Conservation (phyloP, 2,113 vertebrate species). For the Delphinapterus leucas region DNA sequence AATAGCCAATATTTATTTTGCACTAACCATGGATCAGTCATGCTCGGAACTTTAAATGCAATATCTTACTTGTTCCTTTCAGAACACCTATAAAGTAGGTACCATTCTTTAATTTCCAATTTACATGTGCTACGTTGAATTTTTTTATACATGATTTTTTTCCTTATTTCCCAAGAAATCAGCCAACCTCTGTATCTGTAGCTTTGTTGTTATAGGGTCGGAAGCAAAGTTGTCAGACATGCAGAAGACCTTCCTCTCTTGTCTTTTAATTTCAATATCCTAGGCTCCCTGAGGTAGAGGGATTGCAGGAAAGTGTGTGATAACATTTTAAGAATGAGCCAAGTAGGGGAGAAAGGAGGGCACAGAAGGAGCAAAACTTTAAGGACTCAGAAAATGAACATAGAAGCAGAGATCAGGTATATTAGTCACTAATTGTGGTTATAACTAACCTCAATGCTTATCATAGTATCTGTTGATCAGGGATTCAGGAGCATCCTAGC, state of each 20-base stretch:
- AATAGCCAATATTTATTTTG: conserved; percentile 61
- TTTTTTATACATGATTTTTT: not conserved
- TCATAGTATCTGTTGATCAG: not conserved
- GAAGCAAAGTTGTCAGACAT: not conserved
- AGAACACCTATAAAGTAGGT: not conserved
- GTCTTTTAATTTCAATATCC: not conserved
- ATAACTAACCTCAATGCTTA: not conserved
- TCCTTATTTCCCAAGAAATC: not conserved
- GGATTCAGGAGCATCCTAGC: not conserved
- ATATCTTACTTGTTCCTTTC: not conserved
- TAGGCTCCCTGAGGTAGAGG: not conserved
- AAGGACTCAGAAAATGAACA: not conserved
- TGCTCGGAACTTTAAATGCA: not conserved
- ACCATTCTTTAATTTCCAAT: not conserved
- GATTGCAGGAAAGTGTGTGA: not conserved
- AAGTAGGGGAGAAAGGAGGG: not conserved
- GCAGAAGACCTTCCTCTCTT: not conserved
- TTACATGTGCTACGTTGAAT: not conserved
- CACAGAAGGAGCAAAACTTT: not conserved
- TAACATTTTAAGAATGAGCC: not conserved
- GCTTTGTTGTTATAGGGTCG: not conserved
- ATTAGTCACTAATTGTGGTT: not conserved
- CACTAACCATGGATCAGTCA: not conserved
- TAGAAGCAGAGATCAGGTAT: not conserved
- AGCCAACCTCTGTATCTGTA: not conserved